Conservation (phyloP, 1,140 invertebrate genomes). For the Drosophila grimshawi region DNA sequence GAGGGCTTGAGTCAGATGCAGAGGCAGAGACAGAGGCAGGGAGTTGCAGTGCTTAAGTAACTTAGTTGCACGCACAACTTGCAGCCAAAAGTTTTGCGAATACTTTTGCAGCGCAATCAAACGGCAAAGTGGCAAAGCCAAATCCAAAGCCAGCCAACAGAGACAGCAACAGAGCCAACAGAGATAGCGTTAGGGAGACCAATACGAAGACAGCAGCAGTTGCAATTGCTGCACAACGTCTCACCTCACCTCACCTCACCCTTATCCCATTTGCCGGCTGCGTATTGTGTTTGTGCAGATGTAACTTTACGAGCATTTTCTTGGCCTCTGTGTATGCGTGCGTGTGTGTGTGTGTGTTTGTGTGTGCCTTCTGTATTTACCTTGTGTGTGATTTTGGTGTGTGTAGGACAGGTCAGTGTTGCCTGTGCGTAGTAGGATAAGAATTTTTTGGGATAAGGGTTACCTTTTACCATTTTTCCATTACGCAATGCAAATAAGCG, state of each 20-base stretch:
- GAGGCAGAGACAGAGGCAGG: background rate
- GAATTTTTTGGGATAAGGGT: slow-evolving; percentile 36
- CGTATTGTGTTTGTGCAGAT: slow-evolving; percentile 71
- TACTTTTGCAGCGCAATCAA: slow-evolving; percentile 38
- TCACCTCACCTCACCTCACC: background rate
- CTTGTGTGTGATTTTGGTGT: slow-evolving; percentile 42
- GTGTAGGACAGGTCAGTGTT: slow-evolving; percentile 73
- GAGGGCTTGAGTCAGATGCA: too few relatives aligned
- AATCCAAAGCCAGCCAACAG: slow-evolving; percentile 19
- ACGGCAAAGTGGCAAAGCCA: slow-evolving; percentile 52
- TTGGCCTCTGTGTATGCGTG: slow-evolving; percentile 3
- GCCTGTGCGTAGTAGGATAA: slow-evolving; percentile 21
- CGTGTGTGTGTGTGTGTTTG: background rate
- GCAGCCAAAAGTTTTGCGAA: slow-evolving; percentile 32
- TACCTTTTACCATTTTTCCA: slow-evolving; percentile 55
- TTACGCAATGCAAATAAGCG: slow-evolving; percentile 78
- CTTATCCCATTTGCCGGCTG: slow-evolving; percentile 42
- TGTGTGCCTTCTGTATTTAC: slow-evolving; percentile 48
- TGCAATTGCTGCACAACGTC: slow-evolving; percentile 1
- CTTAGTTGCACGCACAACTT: slow-evolving; percentile 56
- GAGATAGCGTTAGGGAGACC: background rate
- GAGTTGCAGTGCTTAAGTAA: slow-evolving; percentile 27
- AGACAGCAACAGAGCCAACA: background rate
- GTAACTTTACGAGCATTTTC: slow-evolving; percentile 42
- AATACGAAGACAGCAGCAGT: slow-evolving; percentile 12